Evolutionary conservation across 2,888 invertebrate genomes (phyloP), one percentile per base, ranked within the genome.

Genomic region (Dilophus febrilis): DNA sequence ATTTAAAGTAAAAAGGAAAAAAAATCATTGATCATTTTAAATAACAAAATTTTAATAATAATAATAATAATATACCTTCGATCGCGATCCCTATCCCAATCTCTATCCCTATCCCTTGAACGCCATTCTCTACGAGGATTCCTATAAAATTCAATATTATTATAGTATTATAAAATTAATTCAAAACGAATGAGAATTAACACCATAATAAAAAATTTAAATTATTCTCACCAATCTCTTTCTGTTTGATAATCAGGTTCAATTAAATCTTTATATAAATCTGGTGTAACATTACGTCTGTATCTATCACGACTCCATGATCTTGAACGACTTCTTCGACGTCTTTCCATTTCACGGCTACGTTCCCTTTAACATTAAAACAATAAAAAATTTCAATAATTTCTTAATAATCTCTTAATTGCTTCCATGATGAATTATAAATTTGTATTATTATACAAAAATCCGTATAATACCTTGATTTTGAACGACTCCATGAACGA

Each of bases 221-320:
- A 29, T 19, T 13, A 27, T 19, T 37, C 12, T n/a, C 35, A 42
- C 28, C 45, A 40, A 10, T 46, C 45, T 32, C 45, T 26, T 13
- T 61, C 59, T 8, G 56, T 58, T 34, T 54, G 54, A 44, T 60
- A 59, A 40, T 61, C 62, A 40, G 61, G 58, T 42, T 59, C 53
- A 12, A 58, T 61, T 28, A 61, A 44, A 28, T 59, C 59, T 8
- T 57, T 56, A 44, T 62, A 62, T 14, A 59, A 46, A 47, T 62
- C 61, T 26, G 59, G 56, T 11, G 34, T 39, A 26, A 45, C 49
- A 26, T 53, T 57, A 3, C 49, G 48, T 7, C 45, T 43, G 19
- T 49, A 10, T 6, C 58, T 56, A 17, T 60, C 61, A 11, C 62
- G 53, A 41, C 61, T 61, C n/a, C 58, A 50, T 8, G 61, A 61